Evolutionary conservation across 2,797 vertebrate species (phyloP), one percentile per base, ranked within the genome.

Genomic region (Lycodopsis pacificus): DNA sequence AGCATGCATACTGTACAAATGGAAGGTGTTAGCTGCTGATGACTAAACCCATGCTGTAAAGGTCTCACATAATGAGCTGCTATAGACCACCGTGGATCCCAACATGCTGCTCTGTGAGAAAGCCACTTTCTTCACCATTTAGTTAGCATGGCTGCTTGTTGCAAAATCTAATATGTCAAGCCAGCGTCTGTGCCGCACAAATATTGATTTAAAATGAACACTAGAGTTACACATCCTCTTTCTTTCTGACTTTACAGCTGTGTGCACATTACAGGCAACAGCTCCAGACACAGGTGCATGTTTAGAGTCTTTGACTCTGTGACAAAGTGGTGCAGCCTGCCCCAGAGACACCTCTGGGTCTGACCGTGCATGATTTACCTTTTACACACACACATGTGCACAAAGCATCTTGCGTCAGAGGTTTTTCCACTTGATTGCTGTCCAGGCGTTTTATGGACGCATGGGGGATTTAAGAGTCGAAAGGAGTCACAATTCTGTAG

Each of bases 251-350:
- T 58, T 17, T n/a, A 82, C 57, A 64, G 77, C 84, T 82, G 63
- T 65, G 66, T 49, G 40, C 40, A 59, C 54, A 79, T 83, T 81
- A 74, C 65, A 86, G 69, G 48, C 69, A 25, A 32, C 30, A 58
- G 54, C 61, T 75, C 49, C 77, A 89, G 82, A 86, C 86, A 80
- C 77, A 85, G 82, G 83, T 84, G 76, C 68, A 74, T 71, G 38
- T 73, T 77, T 82, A 76, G 70, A 34, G 34, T 88, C 69, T 82
- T 71, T 73, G 84, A 83, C 82, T 79, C 71, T 73, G 38, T 86
- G 83, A 89, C 85, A 89, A 64, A 59, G 64, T 76, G 66, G 65
- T 74, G 74, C 61, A 81, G 84, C 75, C 34, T 61, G 68, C 71
- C 79, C 63, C 53, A 49, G 76, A 71, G 74, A 84, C 79, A 79